Conservation (phyloP, 2,888 invertebrate genomes). For the Cryptus armator region DNA sequence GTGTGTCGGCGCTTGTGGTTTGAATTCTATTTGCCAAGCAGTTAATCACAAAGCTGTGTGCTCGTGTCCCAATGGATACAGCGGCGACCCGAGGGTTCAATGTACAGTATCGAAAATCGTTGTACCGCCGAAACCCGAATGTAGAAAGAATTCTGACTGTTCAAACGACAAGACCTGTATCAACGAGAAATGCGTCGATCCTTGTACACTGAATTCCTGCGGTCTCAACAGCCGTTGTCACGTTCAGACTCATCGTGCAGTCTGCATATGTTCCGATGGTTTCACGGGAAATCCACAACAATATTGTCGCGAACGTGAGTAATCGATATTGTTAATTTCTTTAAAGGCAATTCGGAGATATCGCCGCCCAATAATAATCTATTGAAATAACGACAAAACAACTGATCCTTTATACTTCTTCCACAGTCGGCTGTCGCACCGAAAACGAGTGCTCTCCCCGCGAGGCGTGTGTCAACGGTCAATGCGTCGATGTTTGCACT, state of each 20-base stretch:
- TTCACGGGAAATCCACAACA: conserved; percentile 94
- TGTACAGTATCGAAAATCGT: conserved; percentile 86
- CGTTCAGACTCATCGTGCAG: conserved; percentile 92
- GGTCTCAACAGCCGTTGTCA: conserved; percentile 93
- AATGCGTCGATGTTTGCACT: conserved; percentile 92
- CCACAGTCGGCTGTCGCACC: conserved; percentile 92
- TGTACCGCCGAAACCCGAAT: conserved; percentile 90
- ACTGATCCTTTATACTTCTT: conserved; percentile 49
- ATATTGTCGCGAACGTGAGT: conserved; percentile 91
- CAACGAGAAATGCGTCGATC: conserved; percentile 90
- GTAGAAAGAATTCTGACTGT: conserved; percentile 92
- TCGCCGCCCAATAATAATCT: too few relatives aligned
- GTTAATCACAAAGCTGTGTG: conserved; percentile 94
- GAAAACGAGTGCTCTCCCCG: conserved; percentile 94
- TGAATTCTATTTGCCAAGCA: conserved; percentile 92
- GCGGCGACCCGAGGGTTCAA: conserved; percentile 92
- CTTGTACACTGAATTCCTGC: conserved; percentile 91
- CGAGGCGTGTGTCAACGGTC: conserved; percentile 93
- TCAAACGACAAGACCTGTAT: conserved; percentile 93
- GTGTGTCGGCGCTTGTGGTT: conserved; percentile 92
- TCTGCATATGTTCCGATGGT: conserved; percentile 93
- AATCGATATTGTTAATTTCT: neutral
- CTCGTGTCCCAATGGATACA: conserved; percentile 92
- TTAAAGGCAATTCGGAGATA: neutral
- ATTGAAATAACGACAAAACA: too few relatives aligned